Conservation (phyloP, 2,888 invertebrate genomes). For the Baccha elongata region DNA sequence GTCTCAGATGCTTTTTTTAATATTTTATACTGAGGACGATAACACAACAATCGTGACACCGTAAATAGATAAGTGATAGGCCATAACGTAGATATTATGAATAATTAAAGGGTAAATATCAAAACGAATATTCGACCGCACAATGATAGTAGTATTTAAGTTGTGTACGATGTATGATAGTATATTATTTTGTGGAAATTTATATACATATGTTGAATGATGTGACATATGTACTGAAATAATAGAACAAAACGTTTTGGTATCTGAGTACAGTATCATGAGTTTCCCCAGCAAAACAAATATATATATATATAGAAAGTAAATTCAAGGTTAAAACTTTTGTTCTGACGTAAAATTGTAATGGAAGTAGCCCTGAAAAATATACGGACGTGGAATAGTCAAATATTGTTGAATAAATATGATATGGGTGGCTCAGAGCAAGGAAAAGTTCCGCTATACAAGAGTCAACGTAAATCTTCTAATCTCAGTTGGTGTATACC, state of each 20-base stretch:
- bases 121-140: slow-evolving; percentile 33
- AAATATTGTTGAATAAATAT: no score
- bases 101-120: slow-evolving; percentile 64
- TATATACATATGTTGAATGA: background rate
- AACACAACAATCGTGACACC: slow-evolving; percentile 59
- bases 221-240: slow-evolving; percentile 25
- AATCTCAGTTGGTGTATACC: no score
- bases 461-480: no score
- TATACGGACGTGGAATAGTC: no score
- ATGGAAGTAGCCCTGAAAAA: no score
- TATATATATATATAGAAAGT: background rate
- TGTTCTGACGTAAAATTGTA: background rate
- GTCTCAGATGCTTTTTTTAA: slow-evolving; percentile 22
- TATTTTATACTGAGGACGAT: slow-evolving; percentile 10
- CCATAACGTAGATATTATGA: slow-evolving; percentile 55
- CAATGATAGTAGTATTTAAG: slow-evolving; percentile 54
- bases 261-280: background rate
- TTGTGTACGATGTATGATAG: slow-evolving; percentile 15
- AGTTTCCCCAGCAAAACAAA: background rate
- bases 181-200: background rate
- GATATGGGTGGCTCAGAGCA: no score
- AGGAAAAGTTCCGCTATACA: no score
- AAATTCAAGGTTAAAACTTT: background rate
- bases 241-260: slow-evolving; percentile 38
- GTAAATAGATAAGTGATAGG: slow-evolving; percentile 62